Base-by-base conservation (phyloP, 92 coral and sea anemone genomes). In the Virgularia gustaviana region DNA sequence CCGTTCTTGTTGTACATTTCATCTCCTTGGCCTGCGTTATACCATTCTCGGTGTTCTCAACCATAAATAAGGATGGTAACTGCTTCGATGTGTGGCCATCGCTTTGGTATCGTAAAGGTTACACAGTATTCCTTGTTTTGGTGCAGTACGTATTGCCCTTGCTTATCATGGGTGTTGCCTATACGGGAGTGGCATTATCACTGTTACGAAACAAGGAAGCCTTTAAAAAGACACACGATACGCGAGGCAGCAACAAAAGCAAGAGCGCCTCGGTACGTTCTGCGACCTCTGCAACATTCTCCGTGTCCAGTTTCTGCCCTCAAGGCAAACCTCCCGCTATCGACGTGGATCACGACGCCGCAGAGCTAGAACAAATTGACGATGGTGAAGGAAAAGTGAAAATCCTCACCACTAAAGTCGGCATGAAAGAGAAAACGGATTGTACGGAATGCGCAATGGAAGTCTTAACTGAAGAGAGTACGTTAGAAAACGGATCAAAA, bases 71-170 rank as follows among this genome's bases (percentile, higher is more conserved):
- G 6, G 75, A 68, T 20, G 75, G 75, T 11, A 11, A 68, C 18
- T 68, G 75, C 60, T 68, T 47, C 57, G 75, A 68, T 35, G 53
- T 36, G 1, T 68, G 75, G 75, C 75, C 75, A 15, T 42, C 53
- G 9, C 30, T 68, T 35, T 49, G 75, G 75, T 32, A 68, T 35
- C 75, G 75, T n/a, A 68, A 68, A 35, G 75, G 44, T 0, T 68
- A 68, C 28, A 68, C 75, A 4, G 61, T 68, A 16, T 68, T 68
- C 25, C 18, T 68, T 5, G 49, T 68, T 29, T 6, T 68, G 13
- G 51, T 68, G 75, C 75, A 68, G 45, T 68, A 68, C 47, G 75
- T 61, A 3, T 28, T 68, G 23, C 75, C 75, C 0, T 34, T 68
- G 6, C 24, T 25, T 1, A 68, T 68, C 35, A 68, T 68, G 75